These are phyloP conservation scores for Rhegmatorhina hoffmannsi DNA, from an alignment of 2,113 vertebrate genomes.

Conservation along the genomic window DNA sequence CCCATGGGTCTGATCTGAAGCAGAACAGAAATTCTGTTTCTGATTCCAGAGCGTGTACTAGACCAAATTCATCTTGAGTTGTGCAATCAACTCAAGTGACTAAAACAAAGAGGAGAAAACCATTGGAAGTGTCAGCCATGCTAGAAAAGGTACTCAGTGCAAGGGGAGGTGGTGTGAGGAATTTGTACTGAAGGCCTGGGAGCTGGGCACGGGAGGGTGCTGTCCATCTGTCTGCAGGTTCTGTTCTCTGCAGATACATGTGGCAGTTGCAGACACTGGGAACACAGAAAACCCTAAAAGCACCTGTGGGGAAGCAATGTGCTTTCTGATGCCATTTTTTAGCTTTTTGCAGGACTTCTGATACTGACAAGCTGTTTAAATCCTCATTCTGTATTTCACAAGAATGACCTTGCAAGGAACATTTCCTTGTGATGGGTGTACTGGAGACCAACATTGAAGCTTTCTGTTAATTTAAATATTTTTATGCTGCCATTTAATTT, in stretches of 20 bases:
- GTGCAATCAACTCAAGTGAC: not conserved
- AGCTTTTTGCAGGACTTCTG: not conserved
- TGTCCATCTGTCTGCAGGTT: not conserved
- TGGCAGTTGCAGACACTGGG: not conserved
- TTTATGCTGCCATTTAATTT: not conserved
- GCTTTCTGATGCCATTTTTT: not conserved
- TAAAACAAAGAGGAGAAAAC: not conserved
- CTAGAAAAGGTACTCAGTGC: not conserved
- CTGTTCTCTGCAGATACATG: not conserved
- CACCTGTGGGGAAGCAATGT: not conserved
- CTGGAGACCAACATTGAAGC: not conserved
- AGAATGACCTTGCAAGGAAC: fast-evolving
- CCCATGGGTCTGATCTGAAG: not conserved
- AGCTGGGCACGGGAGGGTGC: not conserved
- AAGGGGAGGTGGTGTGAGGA: not conserved
- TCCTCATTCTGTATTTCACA: not conserved
- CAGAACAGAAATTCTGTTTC: not conserved
- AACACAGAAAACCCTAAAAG: not conserved
- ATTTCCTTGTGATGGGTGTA: not conserved
- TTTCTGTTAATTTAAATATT: not conserved
- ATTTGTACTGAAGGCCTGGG: not conserved
- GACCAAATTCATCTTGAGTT: not conserved
- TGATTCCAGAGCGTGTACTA: not conserved
- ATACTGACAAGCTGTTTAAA: not conserved
- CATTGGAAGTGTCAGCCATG: not conserved